Percentiles rank a stretch among this genome's conserved stretches.
These are phyloP conservation scores for Drosophila ambigua DNA, from an alignment of 1,140 invertebrate genomes.

Conservation along the genomic window DNA sequence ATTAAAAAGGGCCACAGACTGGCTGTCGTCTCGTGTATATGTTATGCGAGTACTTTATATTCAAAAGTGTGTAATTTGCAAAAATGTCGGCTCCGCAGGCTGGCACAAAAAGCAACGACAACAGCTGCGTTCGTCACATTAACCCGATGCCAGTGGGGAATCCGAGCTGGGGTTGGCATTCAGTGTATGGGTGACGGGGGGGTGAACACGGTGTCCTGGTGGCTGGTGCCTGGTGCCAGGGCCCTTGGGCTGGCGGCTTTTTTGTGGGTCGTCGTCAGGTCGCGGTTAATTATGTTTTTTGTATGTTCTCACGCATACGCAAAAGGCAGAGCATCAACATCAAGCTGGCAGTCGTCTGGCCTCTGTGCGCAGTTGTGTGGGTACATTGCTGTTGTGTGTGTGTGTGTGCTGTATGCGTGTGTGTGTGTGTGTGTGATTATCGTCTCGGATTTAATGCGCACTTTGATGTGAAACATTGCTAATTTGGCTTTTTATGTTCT, in stretches of 20 bases:
- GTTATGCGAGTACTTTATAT: constrained; percentile 77
- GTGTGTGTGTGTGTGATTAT: constrained; percentile 58
- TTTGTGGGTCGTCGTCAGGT: constrained; percentile 54
- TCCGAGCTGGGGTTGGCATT: too few relatives aligned
- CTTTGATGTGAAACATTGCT: constrained; percentile 82
- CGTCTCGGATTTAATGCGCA: constrained; percentile 76
- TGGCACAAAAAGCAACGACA: constrained; percentile 26
- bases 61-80: constrained; percentile 81
- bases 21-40: constrained; percentile 59
- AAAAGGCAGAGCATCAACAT: constrained; percentile 26
- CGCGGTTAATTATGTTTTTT: constrained; percentile 81
- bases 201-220: too few relatives aligned
- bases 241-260: constrained; percentile 27
- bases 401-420: constrained; percentile 9
- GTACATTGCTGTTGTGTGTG: constrained; percentile 18
- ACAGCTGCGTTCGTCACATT: constrained; percentile 77
- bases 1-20: constrained; percentile 62
- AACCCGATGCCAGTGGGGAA: constrained; percentile 54
- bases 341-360: background rate
- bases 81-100: constrained; percentile 50
- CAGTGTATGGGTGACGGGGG: too few relatives aligned
- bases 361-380: constrained; percentile 2
- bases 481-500: constrained; percentile 69
- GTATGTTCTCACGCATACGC: constrained; percentile 59
- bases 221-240: background rate